These are phyloP conservation scores for Endotricha flammealis DNA, from an alignment of 2,888 invertebrate genomes.

Conservation along the genomic window DNA sequence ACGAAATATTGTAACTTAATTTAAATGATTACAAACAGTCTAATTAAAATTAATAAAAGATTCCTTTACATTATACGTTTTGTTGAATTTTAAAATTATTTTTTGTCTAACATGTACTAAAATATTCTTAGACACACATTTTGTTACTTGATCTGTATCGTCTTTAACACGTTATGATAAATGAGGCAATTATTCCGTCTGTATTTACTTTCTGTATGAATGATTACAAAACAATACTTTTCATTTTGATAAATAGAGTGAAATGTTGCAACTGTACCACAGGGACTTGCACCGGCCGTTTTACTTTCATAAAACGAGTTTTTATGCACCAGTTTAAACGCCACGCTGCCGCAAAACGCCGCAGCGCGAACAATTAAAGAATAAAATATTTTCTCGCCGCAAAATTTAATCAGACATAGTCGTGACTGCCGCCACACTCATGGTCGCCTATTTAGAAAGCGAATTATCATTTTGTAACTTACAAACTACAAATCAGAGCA, in stretches of 20 bases:
- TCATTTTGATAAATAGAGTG: conserved; percentile 40
- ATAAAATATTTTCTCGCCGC: conserved; percentile 41
- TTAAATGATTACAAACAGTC: too few relatives aligned
- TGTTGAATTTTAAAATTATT: too few relatives aligned
- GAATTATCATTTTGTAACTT: conserved; percentile 57
- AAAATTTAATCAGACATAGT: conserved; percentile 47
- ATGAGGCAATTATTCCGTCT: too few relatives aligned
- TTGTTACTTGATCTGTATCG: too few relatives aligned
- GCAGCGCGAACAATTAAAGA: conserved; percentile 30
- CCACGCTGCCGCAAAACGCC: conserved; percentile 24
- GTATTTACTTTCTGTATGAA: too few relatives aligned
- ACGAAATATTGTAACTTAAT: too few relatives aligned
- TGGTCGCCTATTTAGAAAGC: conserved; percentile 73
- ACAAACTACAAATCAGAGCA: conserved; percentile 35
- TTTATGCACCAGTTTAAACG: conserved; percentile 31
- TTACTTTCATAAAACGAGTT: conserved; percentile 63
- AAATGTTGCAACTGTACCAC: conserved; percentile 47
- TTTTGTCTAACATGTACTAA: too few relatives aligned
- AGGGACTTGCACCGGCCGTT: conserved; percentile 32
- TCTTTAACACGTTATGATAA: too few relatives aligned
- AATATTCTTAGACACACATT: too few relatives aligned
- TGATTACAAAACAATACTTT: conserved; percentile 33
- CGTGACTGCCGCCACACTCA: conserved; percentile 67
- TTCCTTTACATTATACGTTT: too few relatives aligned
- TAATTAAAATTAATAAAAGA: too few relatives aligned